These are phyloP conservation scores for Pelobates fuscus DNA, from an alignment of 2,113 vertebrate genomes.

Conservation along the genomic window DNA sequence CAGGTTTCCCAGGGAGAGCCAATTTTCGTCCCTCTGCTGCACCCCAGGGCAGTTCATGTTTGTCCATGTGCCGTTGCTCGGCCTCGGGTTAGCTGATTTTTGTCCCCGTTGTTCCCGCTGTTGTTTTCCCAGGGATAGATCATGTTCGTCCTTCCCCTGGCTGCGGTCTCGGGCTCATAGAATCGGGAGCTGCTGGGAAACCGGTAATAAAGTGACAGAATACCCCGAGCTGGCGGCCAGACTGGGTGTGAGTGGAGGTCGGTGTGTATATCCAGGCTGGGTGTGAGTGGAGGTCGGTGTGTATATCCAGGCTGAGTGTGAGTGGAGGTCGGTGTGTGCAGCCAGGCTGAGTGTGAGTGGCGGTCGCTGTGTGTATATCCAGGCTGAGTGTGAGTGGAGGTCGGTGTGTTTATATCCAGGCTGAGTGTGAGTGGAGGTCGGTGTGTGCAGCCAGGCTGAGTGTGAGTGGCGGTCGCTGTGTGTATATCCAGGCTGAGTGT, in stretches of 20 bases:
- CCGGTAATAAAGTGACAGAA: not conserved
- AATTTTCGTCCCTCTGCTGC: not conserved
- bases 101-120: conserved; percentile 10
- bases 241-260: too few species aligned
- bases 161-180: conserved; percentile 6
- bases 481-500: too few species aligned
- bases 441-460: too few species aligned
- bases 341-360: too few species aligned
- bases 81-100: conserved; percentile 3
- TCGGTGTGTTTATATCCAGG: too few species aligned
- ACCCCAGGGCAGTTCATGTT: not conserved
- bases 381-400: too few species aligned
- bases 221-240: not conserved
- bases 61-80: not conserved
- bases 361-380: too few species aligned
- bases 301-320: too few species aligned
- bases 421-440: too few species aligned
- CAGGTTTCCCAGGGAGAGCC: not conserved
- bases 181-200: conserved; percentile 9
- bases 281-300: too few species aligned
- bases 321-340: too few species aligned
- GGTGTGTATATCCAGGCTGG: too few species aligned
- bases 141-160: conserved; percentile 5
- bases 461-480: not conserved
- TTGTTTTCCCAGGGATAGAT: not conserved